Base-by-base conservation (phyloP, 2,797 vertebrate genomes). In the Hapalemur alaotrensis region DNA sequence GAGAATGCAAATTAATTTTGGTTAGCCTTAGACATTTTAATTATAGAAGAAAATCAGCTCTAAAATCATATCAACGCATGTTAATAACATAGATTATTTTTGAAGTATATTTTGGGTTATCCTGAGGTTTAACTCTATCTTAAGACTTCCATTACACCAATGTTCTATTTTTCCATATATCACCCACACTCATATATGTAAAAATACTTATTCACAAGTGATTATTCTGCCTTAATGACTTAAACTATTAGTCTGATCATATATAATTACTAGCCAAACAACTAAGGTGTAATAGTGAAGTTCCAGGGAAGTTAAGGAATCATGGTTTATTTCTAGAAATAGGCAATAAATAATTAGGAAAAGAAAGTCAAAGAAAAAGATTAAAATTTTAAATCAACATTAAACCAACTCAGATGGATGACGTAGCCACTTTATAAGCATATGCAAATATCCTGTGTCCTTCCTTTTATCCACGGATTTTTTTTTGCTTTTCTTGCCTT, bases 1-100 rank as follows among this genome's bases (percentile, higher is more conserved):
- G 23, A 89, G 23, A 96, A 86, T 69, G 43, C 28, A 95, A 94
- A 80, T 86, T 57, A 87, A 95, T 87, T 63, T 95, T 95, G n/a
- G 30, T 32, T 85, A 46, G 54, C 22, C 73, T 88, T 85, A 79
- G 95, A 91, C 17, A 80, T 89, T 86, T 95, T 92, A 86, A 93
- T 80, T 84, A 85, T 54, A 81, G 46, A 59, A 67, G 22, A 84
- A 97, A 92, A 78, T 28, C 23, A 84, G 14, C 48, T 91, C 54
- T 70, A 67, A 93, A 50, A 80, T 95, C 43, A 89, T n/a, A 67
- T 35, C 59, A 91, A 89, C 35, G 25, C 38, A 57, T 78, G 20
- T 86, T 69, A 92, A 76, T 28, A 83, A 32, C 18, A 54, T 38
- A 88, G 43, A 14, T 91, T 93, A 83, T 67, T 95, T 94, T n/a